A percentile compares a stretch with the other conserved stretches of the same genome.
Evolutionary conservation across 2,113 vertebrate species (phyloP).

Genomic region (Heterotis niloticus): DNA sequence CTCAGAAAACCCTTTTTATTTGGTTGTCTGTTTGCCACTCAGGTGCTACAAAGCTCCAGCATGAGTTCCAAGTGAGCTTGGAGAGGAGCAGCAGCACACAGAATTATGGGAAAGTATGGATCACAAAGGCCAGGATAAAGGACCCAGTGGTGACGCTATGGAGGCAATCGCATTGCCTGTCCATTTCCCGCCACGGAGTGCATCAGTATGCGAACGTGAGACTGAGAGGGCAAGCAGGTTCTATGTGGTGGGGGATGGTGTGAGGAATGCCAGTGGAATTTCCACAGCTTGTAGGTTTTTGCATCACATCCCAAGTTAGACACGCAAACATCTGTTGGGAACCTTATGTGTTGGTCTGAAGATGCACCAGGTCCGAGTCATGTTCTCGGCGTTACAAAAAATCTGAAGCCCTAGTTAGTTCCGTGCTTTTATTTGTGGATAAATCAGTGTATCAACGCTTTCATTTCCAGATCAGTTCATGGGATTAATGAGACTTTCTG

Average conservation of each 20-base stretch:
- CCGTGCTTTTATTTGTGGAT: no score
- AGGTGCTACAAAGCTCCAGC: not conserved
- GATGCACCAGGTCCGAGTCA: not conserved
- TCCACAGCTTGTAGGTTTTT: not conserved
- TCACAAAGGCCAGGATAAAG: not conserved
- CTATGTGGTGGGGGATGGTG: not conserved
- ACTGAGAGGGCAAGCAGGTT: not conserved
- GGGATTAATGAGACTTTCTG: no score
- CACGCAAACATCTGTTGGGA: not conserved
- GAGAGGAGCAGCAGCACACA: not conserved
- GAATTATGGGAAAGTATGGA: not conserved
- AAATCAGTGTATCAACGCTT: no score
- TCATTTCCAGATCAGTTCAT: no score
- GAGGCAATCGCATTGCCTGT: not conserved
- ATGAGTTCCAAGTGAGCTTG: not conserved
- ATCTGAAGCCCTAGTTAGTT: no score
- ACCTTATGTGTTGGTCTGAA: not conserved
- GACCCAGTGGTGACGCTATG: not conserved
- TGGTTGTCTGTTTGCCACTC: not conserved
- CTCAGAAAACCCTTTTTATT: not conserved
- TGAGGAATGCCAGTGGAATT: constrained; percentile 3
- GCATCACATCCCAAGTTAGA: not conserved
- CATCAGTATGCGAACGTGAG: not conserved
- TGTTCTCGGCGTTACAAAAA: not conserved
- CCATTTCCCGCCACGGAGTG: not conserved